Conservation (phyloP, 92 coral and sea anemone species). For the Epizoanthus stellaris region DNA sequence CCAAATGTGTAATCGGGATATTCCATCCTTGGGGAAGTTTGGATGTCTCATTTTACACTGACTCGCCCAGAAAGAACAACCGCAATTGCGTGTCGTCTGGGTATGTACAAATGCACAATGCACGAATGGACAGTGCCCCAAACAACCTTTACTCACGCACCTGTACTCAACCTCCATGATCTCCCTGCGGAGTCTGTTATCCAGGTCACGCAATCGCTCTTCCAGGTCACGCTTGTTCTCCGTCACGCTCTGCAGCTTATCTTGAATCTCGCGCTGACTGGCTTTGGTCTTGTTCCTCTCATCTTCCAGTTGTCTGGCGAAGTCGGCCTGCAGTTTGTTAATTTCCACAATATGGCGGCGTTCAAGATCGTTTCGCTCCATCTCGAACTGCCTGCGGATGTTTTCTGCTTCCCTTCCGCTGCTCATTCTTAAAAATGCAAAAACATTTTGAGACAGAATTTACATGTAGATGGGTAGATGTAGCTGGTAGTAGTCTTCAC, state of each 20-base stretch:
- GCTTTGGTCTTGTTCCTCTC: conserved; percentile 38
- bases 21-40: too few species aligned
- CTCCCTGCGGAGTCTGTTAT: conserved; percentile 25
- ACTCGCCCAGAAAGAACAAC: too few species aligned
- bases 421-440: background rate
- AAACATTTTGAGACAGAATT: background rate
- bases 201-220: conserved; percentile 32
- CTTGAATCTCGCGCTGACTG: conserved; percentile 19
- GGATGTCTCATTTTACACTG: too few species aligned
- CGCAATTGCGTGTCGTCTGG: too few species aligned
- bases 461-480: too few species aligned
- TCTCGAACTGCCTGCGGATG: conserved; percentile 33
- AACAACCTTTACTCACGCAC: background rate
- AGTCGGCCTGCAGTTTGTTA: conserved; percentile 32
- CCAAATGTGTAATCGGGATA: too few species aligned
- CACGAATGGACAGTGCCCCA: too few species aligned
- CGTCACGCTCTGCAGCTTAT: conserved; percentile 15
- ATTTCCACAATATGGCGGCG: conserved; percentile 43
- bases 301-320: conserved; percentile 36
- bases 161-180: conserved; percentile 31
- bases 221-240: conserved; percentile 36
- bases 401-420: conserved; percentile 15
- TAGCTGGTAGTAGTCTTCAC: too few species aligned
- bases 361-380: conserved; percentile 38
- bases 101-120: too few species aligned